Conservation (phyloP, 2,888 invertebrate species). For the Stegophylla sp. region DNA sequence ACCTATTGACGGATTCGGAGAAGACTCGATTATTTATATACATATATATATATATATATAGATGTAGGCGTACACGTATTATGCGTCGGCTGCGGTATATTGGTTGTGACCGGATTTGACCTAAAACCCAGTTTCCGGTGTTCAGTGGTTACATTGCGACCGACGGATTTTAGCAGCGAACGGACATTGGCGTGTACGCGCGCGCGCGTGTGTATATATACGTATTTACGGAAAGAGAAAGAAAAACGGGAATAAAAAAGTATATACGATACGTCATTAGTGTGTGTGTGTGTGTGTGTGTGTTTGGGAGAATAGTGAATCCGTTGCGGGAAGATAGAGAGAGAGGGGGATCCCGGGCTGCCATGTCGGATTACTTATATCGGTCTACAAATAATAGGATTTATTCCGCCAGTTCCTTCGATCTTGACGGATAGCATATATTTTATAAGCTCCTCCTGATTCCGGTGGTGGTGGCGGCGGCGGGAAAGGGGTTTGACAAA, state of each 20-base stretch:
- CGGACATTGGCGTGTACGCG: not conserved
- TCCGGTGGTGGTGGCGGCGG: not conserved
- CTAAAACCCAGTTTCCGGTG: conserved; percentile 9
- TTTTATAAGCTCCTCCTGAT: conserved; percentile 34
- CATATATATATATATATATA: too few relatives aligned
- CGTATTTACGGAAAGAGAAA: not conserved
- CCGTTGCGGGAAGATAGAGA: too few relatives aligned
- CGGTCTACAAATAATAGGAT: conserved; percentile 59
- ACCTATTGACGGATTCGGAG: not conserved
- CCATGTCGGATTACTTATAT: conserved; percentile 57
- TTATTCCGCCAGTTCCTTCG: conserved; percentile 46
- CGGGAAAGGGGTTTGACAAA: conserved; percentile 15
- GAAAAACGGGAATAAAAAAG: conserved; percentile 23
- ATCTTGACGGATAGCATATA: conserved; percentile 56
- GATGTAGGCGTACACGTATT: too few relatives aligned
- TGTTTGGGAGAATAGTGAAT: not conserved
- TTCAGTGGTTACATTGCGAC: not conserved
- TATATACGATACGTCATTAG: conserved; percentile 24
- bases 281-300: not conserved
- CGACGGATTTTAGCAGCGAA: conserved; percentile 10
- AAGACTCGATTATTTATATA: not conserved
- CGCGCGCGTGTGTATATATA: not conserved
- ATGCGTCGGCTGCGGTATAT: too few relatives aligned
- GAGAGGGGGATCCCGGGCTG: conserved; percentile 41
- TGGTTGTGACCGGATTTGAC: not conserved